Conservation (phyloP, 2,888 invertebrate genomes). For the Cremastobaeus sp. region DNA sequence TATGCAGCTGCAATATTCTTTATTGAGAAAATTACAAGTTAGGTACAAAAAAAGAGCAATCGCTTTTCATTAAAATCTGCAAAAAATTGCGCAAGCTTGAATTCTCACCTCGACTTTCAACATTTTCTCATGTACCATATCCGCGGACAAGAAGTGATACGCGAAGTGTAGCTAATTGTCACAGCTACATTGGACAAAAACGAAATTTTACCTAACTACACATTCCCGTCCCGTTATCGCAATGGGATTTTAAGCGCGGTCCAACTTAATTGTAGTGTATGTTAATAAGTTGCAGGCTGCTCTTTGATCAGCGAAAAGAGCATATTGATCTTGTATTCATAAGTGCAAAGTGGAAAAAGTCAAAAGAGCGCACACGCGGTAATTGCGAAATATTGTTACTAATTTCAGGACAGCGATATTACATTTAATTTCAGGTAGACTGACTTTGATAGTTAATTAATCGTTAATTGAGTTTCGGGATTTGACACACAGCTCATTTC, state of each 20-base stretch:
- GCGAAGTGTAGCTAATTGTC: conserved; percentile 52
- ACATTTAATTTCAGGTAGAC: too few species aligned
- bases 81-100: too few species aligned
- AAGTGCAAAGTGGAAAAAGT: conserved; percentile 28
- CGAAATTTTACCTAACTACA: conserved; percentile 27
- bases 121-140: conserved; percentile 25
- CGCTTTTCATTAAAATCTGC: conserved; percentile 7
- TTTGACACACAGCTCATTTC: too few species aligned
- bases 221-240: conserved; percentile 42
- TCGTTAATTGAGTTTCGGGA: too few species aligned
- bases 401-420: conserved; percentile 14
- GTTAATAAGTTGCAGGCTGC: conserved; percentile 43
- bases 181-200: conserved; percentile 48
- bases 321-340: conserved; percentile 39
- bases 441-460: too few species aligned
- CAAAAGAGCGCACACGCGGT: not conserved
- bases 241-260: conserved; percentile 36
- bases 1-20: too few species aligned
- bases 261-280: conserved; percentile 49
- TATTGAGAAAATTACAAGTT: too few species aligned
- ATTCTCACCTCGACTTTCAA: too few species aligned
- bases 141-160: conserved; percentile 47
- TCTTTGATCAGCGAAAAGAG: conserved; percentile 44
- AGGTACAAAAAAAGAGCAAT: too few species aligned
- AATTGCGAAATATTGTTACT: conserved; percentile 20